Evolutionary conservation across 2,888 invertebrate genomes (phyloP), one percentile per base, ranked within the genome.

Genomic region (Desoria tigrina): DNA sequence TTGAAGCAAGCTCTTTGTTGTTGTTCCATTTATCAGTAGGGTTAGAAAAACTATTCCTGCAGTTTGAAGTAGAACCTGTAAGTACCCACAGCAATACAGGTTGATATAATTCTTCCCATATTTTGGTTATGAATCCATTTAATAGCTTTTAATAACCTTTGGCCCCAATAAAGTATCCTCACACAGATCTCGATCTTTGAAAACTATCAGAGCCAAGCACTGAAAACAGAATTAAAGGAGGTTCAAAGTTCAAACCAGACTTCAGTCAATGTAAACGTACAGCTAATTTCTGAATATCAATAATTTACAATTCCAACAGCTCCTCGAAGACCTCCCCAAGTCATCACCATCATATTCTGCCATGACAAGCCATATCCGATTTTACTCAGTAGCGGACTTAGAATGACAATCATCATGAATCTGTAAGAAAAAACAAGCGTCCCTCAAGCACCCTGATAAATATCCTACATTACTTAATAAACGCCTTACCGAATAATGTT

Each of bases 311-410:
- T 78, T 0, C 85, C 84, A 7, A 87, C 80, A 0, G 86, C 85
- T 2, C 87, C 86, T 32, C 86, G 78, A 2, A 87, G 78, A 0
- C 86, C 86, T 16, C 86, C 85, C 86, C 87, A 87, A 1, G 84
- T 83, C 74, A 85, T 83, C 2, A 86, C 84, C 73, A 84, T 78
- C 66, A 27, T 42, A n/a, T 84, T 83, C 70, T 83, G 82, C 84
- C 86, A 85, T 0, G 82, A 79, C 78, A 86, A 80, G 0, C 85
- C 85, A 72, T 86, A 86, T 0, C 86, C 86, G 2, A 85, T 79
- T 23, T 79, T 81, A 32, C 80, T 80, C 28, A 86, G 78, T 0
- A 85, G 58, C 0, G 85, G 85, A 56, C 82, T 83, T 78, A 86
- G 81, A 1, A 81, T 74, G 0, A 80, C 77, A 68, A 85, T 83